Percentiles rank a stretch among this genome's conserved stretches.
These are phyloP conservation scores for Eilema griseolum DNA, from an alignment of 2,888 invertebrate species.

Conservation along the genomic window DNA sequence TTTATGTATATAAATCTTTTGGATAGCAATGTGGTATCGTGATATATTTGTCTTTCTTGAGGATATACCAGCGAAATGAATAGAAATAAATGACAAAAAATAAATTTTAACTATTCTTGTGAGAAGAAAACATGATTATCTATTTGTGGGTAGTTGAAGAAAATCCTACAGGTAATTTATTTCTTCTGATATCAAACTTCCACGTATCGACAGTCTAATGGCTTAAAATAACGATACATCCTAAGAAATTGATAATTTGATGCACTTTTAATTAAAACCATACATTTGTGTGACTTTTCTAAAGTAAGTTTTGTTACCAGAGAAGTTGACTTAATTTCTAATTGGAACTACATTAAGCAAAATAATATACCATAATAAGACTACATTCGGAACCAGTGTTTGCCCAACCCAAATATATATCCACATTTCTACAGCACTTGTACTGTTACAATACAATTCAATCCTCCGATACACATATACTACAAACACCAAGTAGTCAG, in stretches of 20 bases:
- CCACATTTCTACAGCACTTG: not conserved
- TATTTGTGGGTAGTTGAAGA: not conserved
- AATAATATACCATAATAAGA: slow-evolving; percentile 1
- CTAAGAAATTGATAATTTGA: not conserved
- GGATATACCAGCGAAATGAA: not conserved
- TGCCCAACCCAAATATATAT: slow-evolving; percentile 29
- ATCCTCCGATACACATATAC: slow-evolving; percentile 8
- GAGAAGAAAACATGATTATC: not conserved
- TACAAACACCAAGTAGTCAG: slow-evolving; percentile 5
- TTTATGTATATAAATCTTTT: not conserved
- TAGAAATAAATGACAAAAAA: not conserved
- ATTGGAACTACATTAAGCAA: not conserved
- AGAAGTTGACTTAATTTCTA: not conserved
- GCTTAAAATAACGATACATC: not conserved
- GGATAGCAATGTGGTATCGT: no score
- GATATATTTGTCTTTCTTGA: no score
- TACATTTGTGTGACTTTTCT: not conserved
- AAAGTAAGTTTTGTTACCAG: not conserved
- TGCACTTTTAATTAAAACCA: not conserved
- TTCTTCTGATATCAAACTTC: not conserved
- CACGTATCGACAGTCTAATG: not conserved
- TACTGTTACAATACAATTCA: slow-evolving; percentile 5
- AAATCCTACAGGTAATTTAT: not conserved
- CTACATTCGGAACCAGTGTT: slow-evolving; percentile 17
- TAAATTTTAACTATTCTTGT: not conserved